phyloP scores from a whole-genome alignment of 2,888 invertebrate species.

The Heliconius ethilla region DNA sequence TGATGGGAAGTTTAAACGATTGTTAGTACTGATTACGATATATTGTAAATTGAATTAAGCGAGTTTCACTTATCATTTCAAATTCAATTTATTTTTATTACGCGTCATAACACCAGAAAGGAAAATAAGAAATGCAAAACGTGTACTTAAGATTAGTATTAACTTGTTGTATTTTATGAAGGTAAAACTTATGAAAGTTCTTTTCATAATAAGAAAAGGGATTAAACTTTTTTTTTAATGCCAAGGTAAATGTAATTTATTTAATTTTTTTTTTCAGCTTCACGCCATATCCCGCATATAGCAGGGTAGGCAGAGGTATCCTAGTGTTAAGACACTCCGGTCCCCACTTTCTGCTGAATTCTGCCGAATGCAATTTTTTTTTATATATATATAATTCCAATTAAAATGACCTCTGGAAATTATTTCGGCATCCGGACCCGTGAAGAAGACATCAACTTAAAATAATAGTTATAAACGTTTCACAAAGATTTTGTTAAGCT shows the following conservation, averaged over 20 bases:
- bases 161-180: neutral
- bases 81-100: conserved; percentile 21
- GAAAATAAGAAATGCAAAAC: neutral
- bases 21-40: conserved; percentile 11
- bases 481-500: neutral
- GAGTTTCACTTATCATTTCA: conserved; percentile 20
- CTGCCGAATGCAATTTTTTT: no score
- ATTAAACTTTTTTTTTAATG: neutral
- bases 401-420: no score
- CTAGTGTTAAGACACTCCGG: no score
- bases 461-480: neutral
- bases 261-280: no score
- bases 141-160: neutral
- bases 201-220: neutral
- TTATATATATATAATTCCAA: no score
- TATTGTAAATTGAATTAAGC: conserved; percentile 22
- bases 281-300: no score
- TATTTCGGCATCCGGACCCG: no score
- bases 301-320: no score
- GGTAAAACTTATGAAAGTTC: neutral
- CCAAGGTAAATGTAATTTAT: neutral
- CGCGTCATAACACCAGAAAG: conserved; percentile 11
- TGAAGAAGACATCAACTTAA: neutral
- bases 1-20: conserved; percentile 24
- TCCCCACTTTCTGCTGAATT: no score